Evolutionary conservation across 2,113 vertebrate genomes (phyloP).

Genomic region (Microcebus lehilahytsara): DNA sequence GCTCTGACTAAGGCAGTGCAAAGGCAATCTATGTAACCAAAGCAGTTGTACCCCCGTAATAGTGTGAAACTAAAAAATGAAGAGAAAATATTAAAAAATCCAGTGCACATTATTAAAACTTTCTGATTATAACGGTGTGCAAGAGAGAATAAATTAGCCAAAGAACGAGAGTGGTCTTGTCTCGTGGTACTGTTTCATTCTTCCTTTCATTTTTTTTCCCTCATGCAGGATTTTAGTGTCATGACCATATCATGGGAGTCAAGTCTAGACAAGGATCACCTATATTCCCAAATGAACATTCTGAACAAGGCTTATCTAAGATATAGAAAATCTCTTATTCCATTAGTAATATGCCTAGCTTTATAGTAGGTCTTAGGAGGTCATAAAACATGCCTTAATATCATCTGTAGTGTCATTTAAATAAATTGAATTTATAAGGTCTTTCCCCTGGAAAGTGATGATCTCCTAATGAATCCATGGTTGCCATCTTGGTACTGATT

Average conservation of each 20-base stretch:
- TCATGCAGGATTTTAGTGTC: neutral
- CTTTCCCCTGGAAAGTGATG: neutral
- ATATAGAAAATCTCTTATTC: neutral
- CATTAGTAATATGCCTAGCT: neutral
- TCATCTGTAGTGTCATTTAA: neutral
- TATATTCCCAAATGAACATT: neutral
- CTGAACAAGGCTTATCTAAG: neutral
- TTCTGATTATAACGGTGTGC: neutral
- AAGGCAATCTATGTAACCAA: too few relatives aligned
- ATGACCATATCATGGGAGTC: neutral
- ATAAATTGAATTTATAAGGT: neutral
- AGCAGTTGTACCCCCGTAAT: too few relatives aligned
- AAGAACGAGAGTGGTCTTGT: neutral
- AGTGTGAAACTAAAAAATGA: too few relatives aligned
- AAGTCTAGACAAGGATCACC: neutral
- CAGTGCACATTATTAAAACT: neutral
- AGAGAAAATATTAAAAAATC: too few relatives aligned
- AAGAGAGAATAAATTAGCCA: conserved; percentile 31
- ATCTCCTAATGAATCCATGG: neutral
- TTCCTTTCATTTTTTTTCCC: neutral
- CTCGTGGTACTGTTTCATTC: neutral
- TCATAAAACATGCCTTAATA: neutral
- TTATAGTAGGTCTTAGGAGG: neutral
- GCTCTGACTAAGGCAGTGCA: too few relatives aligned
- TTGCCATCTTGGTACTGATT: neutral